Evolutionary conservation across 92 coral and sea anemone species (phyloP).

Genomic region (Paragorgia papillata): DNA sequence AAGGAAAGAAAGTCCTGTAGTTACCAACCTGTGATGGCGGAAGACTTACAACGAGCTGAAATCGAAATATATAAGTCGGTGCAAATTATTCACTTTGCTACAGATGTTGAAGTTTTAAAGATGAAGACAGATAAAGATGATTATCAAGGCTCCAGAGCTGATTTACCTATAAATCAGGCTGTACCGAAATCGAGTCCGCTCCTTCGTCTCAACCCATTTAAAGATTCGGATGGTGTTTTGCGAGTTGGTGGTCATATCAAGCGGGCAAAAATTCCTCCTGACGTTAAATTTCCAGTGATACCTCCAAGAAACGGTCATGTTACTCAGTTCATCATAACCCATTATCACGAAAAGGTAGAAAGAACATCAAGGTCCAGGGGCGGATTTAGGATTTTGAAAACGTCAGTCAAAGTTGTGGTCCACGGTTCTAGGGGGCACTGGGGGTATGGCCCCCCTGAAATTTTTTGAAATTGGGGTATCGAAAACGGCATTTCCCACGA

Average conservation of each 20-base stretch:
- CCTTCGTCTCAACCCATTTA: conserved; percentile 11
- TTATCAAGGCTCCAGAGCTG: conserved; percentile 15
- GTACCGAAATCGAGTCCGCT: background rate
- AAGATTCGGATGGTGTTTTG: conserved; percentile 8
- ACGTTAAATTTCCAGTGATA: conserved; percentile 11
- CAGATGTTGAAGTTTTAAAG: conserved; percentile 4
- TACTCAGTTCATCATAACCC: background rate
- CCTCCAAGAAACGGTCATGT: background rate
- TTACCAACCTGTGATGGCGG: background rate
- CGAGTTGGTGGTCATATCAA: conserved; percentile 17
- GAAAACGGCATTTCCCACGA: too few relatives aligned
- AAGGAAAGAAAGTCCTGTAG: background rate
- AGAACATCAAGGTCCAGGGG: too few relatives aligned
- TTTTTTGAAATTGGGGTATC: too few relatives aligned
- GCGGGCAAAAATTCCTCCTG: background rate
- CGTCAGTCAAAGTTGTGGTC: too few relatives aligned
- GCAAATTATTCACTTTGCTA: background rate
- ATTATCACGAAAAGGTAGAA: conserved; percentile 11
- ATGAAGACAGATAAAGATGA: background rate
- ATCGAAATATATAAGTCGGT: conserved; percentile 20
- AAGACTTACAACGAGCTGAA: conserved; percentile 6
- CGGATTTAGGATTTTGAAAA: too few relatives aligned
- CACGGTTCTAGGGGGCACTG: too few relatives aligned
- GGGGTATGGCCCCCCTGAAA: too few relatives aligned
- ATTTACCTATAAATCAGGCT: conserved; percentile 5